Evolutionary conservation across 2,113 vertebrate species (phyloP).

Genomic region (Piaya cayana): DNA sequence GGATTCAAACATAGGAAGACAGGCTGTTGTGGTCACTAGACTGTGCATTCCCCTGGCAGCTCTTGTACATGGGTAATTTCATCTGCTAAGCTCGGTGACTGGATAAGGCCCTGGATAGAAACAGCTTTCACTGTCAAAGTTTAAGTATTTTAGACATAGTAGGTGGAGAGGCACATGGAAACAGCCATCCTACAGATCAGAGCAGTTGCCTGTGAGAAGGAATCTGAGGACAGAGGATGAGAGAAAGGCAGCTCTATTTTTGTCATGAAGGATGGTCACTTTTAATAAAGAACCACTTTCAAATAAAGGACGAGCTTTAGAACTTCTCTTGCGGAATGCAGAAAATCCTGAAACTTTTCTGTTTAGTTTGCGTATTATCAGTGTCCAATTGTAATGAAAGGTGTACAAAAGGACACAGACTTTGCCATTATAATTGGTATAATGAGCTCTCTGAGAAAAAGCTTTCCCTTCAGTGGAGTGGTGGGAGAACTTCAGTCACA

Average conservation of each 20-base stretch:
- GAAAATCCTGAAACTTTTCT: neutral
- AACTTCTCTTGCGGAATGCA: neutral
- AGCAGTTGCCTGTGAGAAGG: neutral
- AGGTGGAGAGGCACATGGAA: neutral
- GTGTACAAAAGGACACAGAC: neutral
- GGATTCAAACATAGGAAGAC: neutral
- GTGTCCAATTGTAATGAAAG: fast-evolving
- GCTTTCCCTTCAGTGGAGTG: neutral
- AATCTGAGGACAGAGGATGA: neutral
- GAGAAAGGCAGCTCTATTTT: neutral
- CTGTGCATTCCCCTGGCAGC: neutral
- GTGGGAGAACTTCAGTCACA: neutral
- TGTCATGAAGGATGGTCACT: neutral
- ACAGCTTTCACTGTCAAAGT: neutral
- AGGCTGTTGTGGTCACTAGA: neutral
- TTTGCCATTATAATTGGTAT: neutral
- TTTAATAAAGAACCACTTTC: neutral
- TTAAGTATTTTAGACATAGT: neutral
- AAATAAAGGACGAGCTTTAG: neutral
- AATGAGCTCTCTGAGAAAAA: neutral
- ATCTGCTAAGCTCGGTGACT: neutral
- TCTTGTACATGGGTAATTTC: neutral
- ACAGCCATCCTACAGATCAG: neutral
- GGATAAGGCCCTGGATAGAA: neutral
- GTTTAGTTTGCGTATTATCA: neutral